phyloP scores from a whole-genome alignment of 2,113 vertebrate species.

The Rhabdornis inornatus region DNA sequence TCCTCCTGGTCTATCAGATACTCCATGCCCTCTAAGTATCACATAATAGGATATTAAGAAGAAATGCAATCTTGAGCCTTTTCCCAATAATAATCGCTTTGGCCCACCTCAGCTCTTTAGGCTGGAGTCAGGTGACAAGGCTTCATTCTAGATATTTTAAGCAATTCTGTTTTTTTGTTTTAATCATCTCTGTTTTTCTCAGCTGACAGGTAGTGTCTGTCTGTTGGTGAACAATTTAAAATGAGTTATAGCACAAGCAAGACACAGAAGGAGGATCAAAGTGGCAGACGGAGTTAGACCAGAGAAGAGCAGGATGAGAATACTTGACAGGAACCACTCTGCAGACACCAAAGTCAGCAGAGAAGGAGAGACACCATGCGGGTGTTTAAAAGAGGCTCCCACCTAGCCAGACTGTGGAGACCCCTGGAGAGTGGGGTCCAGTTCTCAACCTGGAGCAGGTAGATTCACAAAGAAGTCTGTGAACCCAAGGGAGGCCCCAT shows the following conservation, averaged over 20 bases:
- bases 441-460: no score
- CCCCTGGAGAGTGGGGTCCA: no score
- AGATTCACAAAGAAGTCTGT: no score
- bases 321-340: neutral
- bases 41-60: neutral
- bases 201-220: neutral
- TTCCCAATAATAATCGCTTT: neutral
- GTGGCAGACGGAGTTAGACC: neutral
- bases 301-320: neutral
- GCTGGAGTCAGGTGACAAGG: neutral
- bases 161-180: neutral
- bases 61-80: neutral
- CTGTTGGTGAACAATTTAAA: neutral
- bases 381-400: no score
- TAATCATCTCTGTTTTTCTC: neutral
- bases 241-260: neutral
- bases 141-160: neutral
- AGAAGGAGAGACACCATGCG: neutral
- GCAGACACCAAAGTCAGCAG: neutral
- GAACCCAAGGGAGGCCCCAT: no score
- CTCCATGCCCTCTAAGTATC: neutral
- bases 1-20: neutral
- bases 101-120: neutral
- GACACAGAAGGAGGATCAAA: neutral
- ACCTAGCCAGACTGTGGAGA: no score